Evolutionary conservation across 2,113 vertebrate genomes (phyloP), one percentile per base, ranked within the genome.

Genomic region (Peucedramus taeniatus): DNA sequence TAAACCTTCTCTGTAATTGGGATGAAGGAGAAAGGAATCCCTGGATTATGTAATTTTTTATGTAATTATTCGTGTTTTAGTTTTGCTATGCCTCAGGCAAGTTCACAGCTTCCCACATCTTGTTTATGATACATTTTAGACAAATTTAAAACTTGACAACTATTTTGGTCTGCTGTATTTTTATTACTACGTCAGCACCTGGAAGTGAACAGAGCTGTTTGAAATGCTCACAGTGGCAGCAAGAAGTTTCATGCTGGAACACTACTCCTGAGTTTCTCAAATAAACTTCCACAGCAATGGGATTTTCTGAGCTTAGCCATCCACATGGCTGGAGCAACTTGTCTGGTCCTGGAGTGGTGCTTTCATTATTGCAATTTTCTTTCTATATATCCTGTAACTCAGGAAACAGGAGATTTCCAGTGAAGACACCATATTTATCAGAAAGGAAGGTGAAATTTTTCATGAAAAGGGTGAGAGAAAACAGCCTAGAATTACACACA

Each of bases 381-480:
- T 92, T 77, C 9, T n/a, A 17, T 59, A 14, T 13, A 70, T 39
- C 28, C 7, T 8, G 4, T 54, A 63, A 44, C 56, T 75, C 16
- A 44, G 56, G 42, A 66, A 77, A 49, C 3, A 33, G 37, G 42
- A 78, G 27, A 65, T 77, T 63, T 11, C 3, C 26, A 39, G 60
- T 19, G 69, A 66, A 59, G 42, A 24, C 8, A 13, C 2, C 11
- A 0, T 37, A 22, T 74, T 66, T 85, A 35, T 64, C 0, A 0
- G 33, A 78, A 75, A 65, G 20, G 22, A 87, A 35, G 42, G 26
- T 40, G 11, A 82, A 30, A 3, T 15, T 70, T 84, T 75, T 81
- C 22, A 19, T 37, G 4, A 30, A 66, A 75, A 47, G 9, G 3
- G 3, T 79, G 56, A 75, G 53, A 66, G 18, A 57, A 78, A 81